Conservation (phyloP, 2,888 invertebrate genomes). For the Lasioglossum lativentre region DNA sequence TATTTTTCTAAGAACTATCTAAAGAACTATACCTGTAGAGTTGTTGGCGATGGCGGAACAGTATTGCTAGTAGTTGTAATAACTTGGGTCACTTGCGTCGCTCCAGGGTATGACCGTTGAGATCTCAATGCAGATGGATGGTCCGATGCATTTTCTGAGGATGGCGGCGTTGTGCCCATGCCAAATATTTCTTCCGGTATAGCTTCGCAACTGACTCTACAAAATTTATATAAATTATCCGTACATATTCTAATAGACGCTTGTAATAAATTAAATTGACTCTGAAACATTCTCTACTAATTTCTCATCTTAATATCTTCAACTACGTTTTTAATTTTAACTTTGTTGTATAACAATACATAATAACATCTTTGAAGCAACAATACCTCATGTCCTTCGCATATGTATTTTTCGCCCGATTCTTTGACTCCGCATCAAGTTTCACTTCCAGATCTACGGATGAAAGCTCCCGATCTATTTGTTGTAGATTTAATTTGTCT, state of each 20-base stretch:
- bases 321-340: not conserved
- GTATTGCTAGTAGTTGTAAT: conserved; percentile 81
- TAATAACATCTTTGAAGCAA: not conserved
- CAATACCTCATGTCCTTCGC: conserved; percentile 88
- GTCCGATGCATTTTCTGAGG: conserved; percentile 83
- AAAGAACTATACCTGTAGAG: conserved; percentile 73
- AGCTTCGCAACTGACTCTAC: conserved; percentile 93
- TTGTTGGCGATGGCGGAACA: conserved; percentile 85
- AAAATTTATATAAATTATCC: not conserved
- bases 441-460: conserved; percentile 78
- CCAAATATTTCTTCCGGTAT: conserved; percentile 95
- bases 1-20: not conserved
- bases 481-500: conserved; percentile 81
- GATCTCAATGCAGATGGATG: conserved; percentile 85
- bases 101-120: conserved; percentile 85
- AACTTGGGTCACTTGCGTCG: conserved; percentile 82
- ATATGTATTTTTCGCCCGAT: conserved; percentile 88
- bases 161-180: conserved; percentile 90
- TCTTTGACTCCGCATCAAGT: conserved; percentile 86
- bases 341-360: not conserved
- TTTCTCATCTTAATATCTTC: not conserved
- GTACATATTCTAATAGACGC: not conserved
- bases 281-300: not conserved
- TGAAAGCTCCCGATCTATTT: conserved; percentile 74
- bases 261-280: not conserved